Conservation (phyloP, 2,888 invertebrate species). For the Trileptium ribeirensis region DNA sequence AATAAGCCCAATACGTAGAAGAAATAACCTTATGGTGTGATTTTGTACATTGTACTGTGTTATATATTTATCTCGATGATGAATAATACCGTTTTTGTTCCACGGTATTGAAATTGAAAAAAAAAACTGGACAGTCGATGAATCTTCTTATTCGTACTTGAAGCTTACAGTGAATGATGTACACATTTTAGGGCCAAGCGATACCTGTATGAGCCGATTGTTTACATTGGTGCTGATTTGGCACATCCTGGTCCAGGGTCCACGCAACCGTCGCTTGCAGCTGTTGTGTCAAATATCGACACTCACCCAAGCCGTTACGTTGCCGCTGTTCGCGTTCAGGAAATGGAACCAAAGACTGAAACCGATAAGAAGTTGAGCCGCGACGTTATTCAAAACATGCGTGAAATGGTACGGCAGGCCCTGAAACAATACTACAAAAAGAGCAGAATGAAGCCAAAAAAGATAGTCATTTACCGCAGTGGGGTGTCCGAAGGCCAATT, state of each 20-base stretch:
- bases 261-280: neutral
- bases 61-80: too few relatives aligned
- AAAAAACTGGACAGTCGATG: too few relatives aligned
- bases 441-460: constrained; percentile 39
- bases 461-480: constrained; percentile 48
- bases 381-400: constrained; percentile 44
- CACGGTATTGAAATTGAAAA: too few relatives aligned
- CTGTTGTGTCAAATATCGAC: constrained; percentile 49
- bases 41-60: too few relatives aligned
- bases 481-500: constrained; percentile 49
- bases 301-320: constrained; percentile 47
- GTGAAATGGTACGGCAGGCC: constrained; percentile 43
- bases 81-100: too few relatives aligned
- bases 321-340: constrained; percentile 69
- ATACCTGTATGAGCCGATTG: neutral
- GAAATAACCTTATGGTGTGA: too few relatives aligned
- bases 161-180: too few relatives aligned
- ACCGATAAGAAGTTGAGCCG: constrained; percentile 30
- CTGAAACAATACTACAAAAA: constrained; percentile 41
- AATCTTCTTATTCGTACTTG: too few relatives aligned
- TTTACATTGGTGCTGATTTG: constrained; percentile 13
- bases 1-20: too few relatives aligned
- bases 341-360: constrained; percentile 46
- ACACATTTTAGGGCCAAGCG: neutral
- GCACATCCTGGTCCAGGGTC: constrained; percentile 10